A percentile compares a stretch with the other conserved stretches of the same genome.
Conservation (phyloP, 1,140 invertebrate species). For the Drosophila pachea region DNA sequence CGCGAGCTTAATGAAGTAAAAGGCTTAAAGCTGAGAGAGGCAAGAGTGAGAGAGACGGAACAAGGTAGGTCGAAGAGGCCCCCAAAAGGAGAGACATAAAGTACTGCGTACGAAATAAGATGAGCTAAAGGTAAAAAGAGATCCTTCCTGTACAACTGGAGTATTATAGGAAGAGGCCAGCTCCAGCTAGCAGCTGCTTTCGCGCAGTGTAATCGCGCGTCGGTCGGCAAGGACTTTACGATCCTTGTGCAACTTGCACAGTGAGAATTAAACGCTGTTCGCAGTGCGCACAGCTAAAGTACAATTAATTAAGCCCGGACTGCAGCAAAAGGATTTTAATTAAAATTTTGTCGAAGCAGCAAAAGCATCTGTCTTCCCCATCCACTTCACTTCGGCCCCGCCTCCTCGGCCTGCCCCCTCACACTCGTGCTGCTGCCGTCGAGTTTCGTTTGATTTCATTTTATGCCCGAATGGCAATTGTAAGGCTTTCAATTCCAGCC, state of each 20-base stretch:
- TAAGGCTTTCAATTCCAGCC: slow-evolving; percentile 74
- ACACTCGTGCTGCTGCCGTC: too few species aligned
- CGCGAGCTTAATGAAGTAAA: not conserved
- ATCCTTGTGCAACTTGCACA: slow-evolving; percentile 16
- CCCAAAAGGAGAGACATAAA: not conserved
- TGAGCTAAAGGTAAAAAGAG: too few species aligned
- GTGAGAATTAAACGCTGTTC: slow-evolving; percentile 31
- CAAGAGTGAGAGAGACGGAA: not conserved
- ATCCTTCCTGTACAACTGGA: too few species aligned
- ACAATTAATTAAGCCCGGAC: slow-evolving; percentile 71
- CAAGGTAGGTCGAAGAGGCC: too few species aligned
- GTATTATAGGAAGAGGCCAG: not conserved
- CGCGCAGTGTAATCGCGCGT: not conserved
- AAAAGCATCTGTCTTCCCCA: slow-evolving; percentile 41
- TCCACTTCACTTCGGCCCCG: not conserved
- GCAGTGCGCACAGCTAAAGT: slow-evolving; percentile 54
- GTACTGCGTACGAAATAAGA: too few species aligned
- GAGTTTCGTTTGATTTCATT: slow-evolving; percentile 68
- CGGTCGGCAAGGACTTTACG: slow-evolving; percentile 10
- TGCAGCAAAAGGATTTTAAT: slow-evolving; percentile 64
- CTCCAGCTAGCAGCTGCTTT: not conserved
- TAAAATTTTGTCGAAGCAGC: slow-evolving; percentile 72
- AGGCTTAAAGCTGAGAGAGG: not conserved
- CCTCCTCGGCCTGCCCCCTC: too few species aligned
- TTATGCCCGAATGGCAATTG: slow-evolving; percentile 68